Evolutionary conservation across 2,797 vertebrate genomes (phyloP), one percentile per base, ranked within the genome.

Genomic region (Neosalanx taihuensis): DNA sequence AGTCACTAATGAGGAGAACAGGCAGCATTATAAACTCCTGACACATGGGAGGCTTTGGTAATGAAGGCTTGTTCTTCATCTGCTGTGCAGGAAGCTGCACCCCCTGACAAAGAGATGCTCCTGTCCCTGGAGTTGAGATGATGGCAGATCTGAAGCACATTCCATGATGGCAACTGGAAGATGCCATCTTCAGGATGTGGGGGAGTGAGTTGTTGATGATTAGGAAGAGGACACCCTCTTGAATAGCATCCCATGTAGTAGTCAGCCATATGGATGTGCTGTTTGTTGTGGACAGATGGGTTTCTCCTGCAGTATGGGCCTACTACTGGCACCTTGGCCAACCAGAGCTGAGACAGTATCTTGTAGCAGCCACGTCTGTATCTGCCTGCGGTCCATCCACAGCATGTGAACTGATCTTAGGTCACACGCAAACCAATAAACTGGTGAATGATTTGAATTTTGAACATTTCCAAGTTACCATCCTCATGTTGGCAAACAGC

Each of bases 201-300:
- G 63, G 63, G 33, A 35, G 31, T 64, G 63, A 64, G 31, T 64
- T 33, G 23, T 37, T n/a, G 23, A 46, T 46, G 41, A 12, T 62
- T 17, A 6, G 23, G 30, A 6, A 23, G n/a, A 23, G 63, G n/a
- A 33, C n/a, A 64, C 18, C 63, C 41, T 20, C 41, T 64, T 12
- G 23, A 46, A 46, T 46, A 46, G 41, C 10, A 46, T 46, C 41
- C 37, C 41, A 46, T 13, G 13, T 5, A 64, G 63, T 7, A 9
- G 20, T 20, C 10, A 33, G 12, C 23, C 18, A 20, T n/a, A 5
- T 23, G n/a, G 9, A 33, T 41, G 63, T 64, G 31, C 35, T 64
- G 17, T 23, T 33, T 41, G 62, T 20, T 60, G 23, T 30, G 58
- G 29, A 60, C 58, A 60, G 23, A 29, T 29, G 41, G 10, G 41